A percentile compares a stretch with the other conserved stretches of the same genome.
Evolutionary conservation across 2,888 invertebrate species (phyloP).

Genomic region (Catocala sponsa): DNA sequence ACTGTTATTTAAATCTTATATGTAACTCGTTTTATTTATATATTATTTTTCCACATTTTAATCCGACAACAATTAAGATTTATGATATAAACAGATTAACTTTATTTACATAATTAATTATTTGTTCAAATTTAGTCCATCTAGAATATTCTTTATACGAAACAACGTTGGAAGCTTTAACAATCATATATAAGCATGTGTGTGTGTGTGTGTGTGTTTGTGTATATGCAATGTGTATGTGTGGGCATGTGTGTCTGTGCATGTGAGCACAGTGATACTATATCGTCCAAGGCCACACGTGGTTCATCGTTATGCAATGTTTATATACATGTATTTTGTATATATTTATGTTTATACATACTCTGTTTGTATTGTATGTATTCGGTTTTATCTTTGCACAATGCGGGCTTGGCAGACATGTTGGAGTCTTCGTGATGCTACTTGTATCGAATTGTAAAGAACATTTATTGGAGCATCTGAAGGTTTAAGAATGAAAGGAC

Average conservation of each 20-base stretch:
- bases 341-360: constrained; percentile 5
- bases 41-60: too few species aligned
- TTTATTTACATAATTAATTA: too few species aligned
- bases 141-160: too few species aligned
- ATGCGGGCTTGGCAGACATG: constrained; percentile 4
- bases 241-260: constrained; percentile 12
- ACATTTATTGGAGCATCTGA: too few species aligned
- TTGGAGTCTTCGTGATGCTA: constrained; percentile 5
- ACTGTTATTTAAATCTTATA: too few species aligned
- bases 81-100: too few species aligned
- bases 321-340: constrained; percentile 11
- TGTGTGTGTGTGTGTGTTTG: constrained; percentile 24
- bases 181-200: constrained; percentile 1
- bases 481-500: too few species aligned
- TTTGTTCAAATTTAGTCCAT: too few species aligned
- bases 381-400: constrained; percentile 1
- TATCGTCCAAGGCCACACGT: constrained; percentile 50
- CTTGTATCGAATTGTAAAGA: too few species aligned
- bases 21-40: too few species aligned
- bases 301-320: constrained; percentile 39
- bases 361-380: neutral
- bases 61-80: too few species aligned
- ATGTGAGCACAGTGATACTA: constrained; percentile 34
- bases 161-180: too few species aligned
- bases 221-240: constrained; percentile 11